A percentile compares a stretch with the other conserved stretches of the same genome.
These are phyloP conservation scores for Bombus ignitus DNA, from an alignment of 1,140 invertebrate genomes.

Conservation along the genomic window DNA sequence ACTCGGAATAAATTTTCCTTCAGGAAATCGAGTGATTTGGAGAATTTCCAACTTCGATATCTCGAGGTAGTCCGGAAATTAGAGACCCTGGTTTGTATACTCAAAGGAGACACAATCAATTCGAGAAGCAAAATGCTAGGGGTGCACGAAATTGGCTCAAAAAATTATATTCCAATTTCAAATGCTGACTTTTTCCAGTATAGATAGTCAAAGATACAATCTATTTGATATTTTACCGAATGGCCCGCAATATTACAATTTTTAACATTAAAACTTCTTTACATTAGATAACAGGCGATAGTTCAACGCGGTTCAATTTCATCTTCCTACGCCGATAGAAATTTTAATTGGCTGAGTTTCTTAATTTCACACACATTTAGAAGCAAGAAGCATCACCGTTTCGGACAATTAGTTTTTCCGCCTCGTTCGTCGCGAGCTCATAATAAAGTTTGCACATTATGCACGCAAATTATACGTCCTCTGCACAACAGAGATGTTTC, in stretches of 20 bases:
- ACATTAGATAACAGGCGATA: no score
- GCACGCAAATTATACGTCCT: slow-evolving; percentile 46
- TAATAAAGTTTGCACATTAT: slow-evolving; percentile 54
- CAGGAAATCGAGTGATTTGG: slow-evolving; percentile 67
- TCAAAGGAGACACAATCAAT: slow-evolving; percentile 1
- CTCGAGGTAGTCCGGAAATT: slow-evolving; percentile 52
- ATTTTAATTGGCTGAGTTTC: neutral
- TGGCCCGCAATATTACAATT: no score
- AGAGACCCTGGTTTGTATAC: slow-evolving; percentile 29
- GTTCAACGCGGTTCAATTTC: neutral
- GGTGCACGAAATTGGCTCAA: neutral
- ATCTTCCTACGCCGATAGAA: neutral
- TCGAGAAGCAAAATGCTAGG: neutral
- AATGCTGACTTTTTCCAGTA: neutral
- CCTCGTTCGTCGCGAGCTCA: slow-evolving; percentile 12
- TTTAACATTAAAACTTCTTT: no score
- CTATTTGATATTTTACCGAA: no score
- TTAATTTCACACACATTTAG: neutral
- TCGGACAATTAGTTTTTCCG: slow-evolving; percentile 23
- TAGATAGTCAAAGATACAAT: neutral
- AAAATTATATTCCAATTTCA: neutral
- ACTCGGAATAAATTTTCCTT: slow-evolving; percentile 71
- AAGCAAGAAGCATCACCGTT: no score
- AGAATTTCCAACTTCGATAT: slow-evolving; percentile 74
- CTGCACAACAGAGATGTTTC: slow-evolving; percentile 29